Evolutionary conservation across 2,797 vertebrate species (phyloP).

Genomic region (Taenioides sp.): DNA sequence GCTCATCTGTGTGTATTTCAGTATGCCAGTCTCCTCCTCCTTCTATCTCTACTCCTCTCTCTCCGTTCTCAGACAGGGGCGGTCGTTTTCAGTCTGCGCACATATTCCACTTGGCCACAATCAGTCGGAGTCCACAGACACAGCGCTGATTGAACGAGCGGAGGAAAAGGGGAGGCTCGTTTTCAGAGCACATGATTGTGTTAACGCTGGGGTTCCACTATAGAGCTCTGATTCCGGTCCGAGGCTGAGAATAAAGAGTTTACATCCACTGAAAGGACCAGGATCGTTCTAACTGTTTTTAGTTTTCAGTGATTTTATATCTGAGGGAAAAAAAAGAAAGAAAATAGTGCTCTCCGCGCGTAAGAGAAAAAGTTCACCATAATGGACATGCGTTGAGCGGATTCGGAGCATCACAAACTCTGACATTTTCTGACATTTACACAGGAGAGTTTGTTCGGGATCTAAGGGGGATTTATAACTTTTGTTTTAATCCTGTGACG

Average conservation of each 20-base stretch:
- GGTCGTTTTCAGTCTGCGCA: conserved; percentile 80
- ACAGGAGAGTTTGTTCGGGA: conserved; percentile 28
- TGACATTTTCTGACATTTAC: conserved; percentile 14
- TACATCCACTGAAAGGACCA: conserved; percentile 22
- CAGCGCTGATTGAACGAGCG: conserved; percentile 65
- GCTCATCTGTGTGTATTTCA: conserved; percentile 51
- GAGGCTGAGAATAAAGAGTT: conserved; percentile 25
- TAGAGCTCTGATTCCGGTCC: conserved; percentile 33
- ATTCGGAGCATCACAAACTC: conserved; percentile 28
- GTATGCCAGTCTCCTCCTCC: conserved; percentile 27
- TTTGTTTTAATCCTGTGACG: conserved; percentile 43
- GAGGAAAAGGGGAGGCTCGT: conserved; percentile 43
- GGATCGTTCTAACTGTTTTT: conserved; percentile 24
- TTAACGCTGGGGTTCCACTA: conserved; percentile 45
- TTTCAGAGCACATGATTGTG: conserved; percentile 56
- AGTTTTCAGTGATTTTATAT: conserved; percentile 22
- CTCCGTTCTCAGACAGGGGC: conserved; percentile 61
- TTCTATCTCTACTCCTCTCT: conserved; percentile 34
- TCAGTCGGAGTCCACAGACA: conserved; percentile 70
- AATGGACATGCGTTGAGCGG: conserved; percentile 30
- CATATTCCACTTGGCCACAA: conserved; percentile 73
- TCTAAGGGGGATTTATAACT: conserved; percentile 59
- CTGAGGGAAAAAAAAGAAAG: conserved; percentile 14
- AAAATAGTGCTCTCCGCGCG: conserved; percentile 29
- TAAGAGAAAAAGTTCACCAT: conserved; percentile 62